Conservation (phyloP, 2,888 invertebrate genomes). For the Harmothoe impar region DNA sequence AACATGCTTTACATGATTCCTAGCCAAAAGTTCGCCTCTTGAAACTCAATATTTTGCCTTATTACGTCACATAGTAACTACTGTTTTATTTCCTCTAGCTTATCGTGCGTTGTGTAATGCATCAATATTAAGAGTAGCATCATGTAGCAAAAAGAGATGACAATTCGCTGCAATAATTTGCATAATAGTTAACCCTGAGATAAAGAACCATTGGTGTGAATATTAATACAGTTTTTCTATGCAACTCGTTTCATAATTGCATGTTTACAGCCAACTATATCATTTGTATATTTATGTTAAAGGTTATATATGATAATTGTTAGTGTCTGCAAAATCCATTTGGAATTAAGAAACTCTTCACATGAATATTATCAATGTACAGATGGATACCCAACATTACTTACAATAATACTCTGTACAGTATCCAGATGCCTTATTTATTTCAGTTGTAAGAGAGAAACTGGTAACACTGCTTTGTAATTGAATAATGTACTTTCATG, state of each 20-base stretch:
- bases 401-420: too few relatives aligned
- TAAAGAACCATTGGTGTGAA: background rate
- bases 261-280: background rate
- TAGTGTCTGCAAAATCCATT: too few relatives aligned
- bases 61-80: too few relatives aligned
- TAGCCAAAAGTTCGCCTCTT: constrained; percentile 3
- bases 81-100: too few relatives aligned
- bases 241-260: constrained; percentile 13
- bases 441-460: too few relatives aligned
- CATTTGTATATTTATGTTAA: background rate
- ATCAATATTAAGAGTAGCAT: background rate
- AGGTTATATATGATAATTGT: too few relatives aligned
- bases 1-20: constrained; percentile 29
- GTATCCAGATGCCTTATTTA: too few relatives aligned
- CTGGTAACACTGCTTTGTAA: too few relatives aligned
- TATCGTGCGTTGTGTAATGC: background rate
- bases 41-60: background rate
- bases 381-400: too few relatives aligned
- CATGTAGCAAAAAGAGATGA: background rate
- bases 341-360: too few relatives aligned
- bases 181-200: background rate
- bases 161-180: background rate
- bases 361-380: too few relatives aligned
- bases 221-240: constrained; percentile 28
- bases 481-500: too few relatives aligned